Evolutionary conservation across 2,797 vertebrate species (phyloP), one percentile per base, ranked within the genome.

Genomic region (Muraenolepis orangiensis): DNA sequence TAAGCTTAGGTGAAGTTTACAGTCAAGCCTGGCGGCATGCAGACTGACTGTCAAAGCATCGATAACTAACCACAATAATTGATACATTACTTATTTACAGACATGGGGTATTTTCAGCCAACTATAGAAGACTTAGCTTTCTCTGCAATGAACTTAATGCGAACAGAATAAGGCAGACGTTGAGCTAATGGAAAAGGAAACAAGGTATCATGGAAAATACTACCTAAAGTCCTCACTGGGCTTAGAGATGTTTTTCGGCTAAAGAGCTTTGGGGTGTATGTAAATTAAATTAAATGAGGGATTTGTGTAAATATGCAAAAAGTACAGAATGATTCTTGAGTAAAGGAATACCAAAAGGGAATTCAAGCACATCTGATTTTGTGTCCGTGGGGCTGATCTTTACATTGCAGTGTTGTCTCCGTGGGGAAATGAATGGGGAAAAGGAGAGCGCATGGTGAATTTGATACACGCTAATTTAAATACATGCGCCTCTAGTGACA

Each of bases 381-480:
- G 46, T 80, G 61, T 74, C 69, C 71, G 70, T 69, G 75, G 70
- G 72, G 72, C 67, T 6, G 67, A 67, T 69, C 34, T 76, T 70
- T 69, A 68, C 70, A 73, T 74, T n/a, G 66, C 42, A 73, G 64
- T 70, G 51, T 79, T 51, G 26, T 23, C 73, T 51, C 75, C 61
- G 66, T 70, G 68, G 68, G 26, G 23, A 29, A 31, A 46, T 76
- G 74, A 76, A 74, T 68, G 12, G 76, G 76, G 76, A 78, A 57
- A 40, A 14, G 28, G 61, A n/a, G 31, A 11, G 11, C 74, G 29
- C 36, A 34, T 42, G 11, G 51, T n/a, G 72, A 42, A 66, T 70
- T 69, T 71, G 57, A 57, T 4, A 30, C 16, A 66, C 1, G n/a
- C 36, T 64, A 68, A 74, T 74, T 67, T 46, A 73, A 73, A 79